Evolutionary conservation across 1,140 invertebrate genomes (phyloP).

Genomic region (Cryptotermes secundus): DNA sequence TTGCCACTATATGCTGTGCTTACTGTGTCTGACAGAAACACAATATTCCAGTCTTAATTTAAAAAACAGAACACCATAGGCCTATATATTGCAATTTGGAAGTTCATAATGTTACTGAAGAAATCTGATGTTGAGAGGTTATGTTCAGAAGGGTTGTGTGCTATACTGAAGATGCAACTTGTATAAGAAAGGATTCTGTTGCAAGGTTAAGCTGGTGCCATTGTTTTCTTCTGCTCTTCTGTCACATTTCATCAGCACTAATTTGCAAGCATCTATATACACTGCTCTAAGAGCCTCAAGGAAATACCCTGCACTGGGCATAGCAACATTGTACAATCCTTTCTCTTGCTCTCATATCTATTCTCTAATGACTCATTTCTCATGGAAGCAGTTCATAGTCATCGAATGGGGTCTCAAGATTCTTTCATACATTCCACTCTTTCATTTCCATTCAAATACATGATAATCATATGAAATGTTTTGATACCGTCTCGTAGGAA

Average conservation of each 20-base stretch:
- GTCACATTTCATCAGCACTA: not conserved
- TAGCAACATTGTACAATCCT: slow-evolving; percentile 22
- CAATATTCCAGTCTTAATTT: not conserved
- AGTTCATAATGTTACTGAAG: not conserved
- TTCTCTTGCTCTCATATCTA: slow-evolving; percentile 1
- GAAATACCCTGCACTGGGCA: not conserved
- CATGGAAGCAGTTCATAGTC: not conserved
- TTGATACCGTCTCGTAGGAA: not conserved
- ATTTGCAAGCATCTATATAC: not conserved
- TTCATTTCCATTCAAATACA: too few relatives aligned
- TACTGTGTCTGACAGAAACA: not conserved
- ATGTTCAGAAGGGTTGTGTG: too few relatives aligned
- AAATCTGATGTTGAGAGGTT: not conserved
- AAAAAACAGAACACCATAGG: not conserved
- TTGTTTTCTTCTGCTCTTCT: not conserved
- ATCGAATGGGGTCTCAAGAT: not conserved
- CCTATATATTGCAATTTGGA: not conserved
- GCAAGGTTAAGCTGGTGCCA: not conserved
- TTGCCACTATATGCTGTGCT: not conserved
- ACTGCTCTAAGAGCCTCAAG: not conserved
- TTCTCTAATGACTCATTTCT: slow-evolving; percentile 11
- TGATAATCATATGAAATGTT: not conserved
- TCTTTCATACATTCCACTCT: not conserved
- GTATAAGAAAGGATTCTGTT: not conserved
- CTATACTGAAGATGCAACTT: not conserved